Conservation (phyloP, 2,113 vertebrate species). For the Ictalurus punctatus region DNA sequence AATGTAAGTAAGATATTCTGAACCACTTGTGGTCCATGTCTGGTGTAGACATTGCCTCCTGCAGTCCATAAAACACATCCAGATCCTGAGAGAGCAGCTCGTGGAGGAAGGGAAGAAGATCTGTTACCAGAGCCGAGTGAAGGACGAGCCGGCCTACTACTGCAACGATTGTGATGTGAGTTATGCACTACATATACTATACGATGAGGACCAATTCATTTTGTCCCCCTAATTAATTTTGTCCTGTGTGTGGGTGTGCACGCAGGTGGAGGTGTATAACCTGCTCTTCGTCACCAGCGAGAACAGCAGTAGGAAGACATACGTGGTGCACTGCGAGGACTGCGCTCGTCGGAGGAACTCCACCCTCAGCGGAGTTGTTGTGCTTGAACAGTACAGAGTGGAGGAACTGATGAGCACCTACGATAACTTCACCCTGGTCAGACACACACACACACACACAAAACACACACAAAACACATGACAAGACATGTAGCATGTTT, state of each 20-base stretch:
- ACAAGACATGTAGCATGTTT: background rate
- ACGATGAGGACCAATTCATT: background rate
- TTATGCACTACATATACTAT: background rate
- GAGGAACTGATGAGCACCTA: conserved; percentile 87
- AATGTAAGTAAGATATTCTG: background rate
- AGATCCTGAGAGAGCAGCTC: conserved; percentile 83
- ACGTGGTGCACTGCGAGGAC: conserved; percentile 90
- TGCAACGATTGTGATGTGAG: conserved; percentile 92
- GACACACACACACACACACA: conserved; percentile 48
- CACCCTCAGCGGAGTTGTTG: conserved; percentile 78
- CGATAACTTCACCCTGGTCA: conserved; percentile 85
- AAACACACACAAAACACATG: background rate
- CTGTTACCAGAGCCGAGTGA: conserved; percentile 85
- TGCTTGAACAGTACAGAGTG: conserved; percentile 87
- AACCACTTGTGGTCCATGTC: background rate
- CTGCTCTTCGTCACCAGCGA: conserved; percentile 91
- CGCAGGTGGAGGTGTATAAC: conserved; percentile 87
- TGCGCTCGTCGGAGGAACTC: conserved; percentile 79
- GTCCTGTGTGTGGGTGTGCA: background rate
- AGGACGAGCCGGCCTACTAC: conserved; percentile 91
- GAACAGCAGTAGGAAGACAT: conserved; percentile 82
- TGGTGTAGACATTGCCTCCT: conserved; percentile 83
- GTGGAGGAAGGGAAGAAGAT: conserved; percentile 86
- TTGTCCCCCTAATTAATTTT: background rate
- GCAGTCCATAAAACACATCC: conserved; percentile 89